Evolutionary conservation across 2,888 invertebrate species (phyloP).

Genomic region (Tachina grossa): DNA sequence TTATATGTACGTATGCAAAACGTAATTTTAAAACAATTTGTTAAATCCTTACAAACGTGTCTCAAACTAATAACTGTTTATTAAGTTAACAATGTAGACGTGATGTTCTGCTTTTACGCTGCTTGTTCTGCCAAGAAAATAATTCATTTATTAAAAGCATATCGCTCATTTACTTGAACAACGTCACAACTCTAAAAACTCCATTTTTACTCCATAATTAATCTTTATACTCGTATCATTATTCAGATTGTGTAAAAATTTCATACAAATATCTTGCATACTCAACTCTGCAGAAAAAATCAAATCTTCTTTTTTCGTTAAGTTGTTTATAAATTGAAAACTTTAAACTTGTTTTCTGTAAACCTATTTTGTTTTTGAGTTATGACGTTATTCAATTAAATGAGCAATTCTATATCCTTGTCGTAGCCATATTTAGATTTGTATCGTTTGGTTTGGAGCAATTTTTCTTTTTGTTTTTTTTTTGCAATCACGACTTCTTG

Average conservation of each 20-base stretch:
- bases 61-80: constrained; percentile 46
- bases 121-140: not conserved
- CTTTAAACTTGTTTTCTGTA: no score
- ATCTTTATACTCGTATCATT: no score
- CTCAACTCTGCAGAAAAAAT: no score
- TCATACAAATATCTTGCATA: no score
- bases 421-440: constrained; percentile 12
- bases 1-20: not conserved
- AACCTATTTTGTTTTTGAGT: no score
- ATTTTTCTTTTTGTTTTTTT: not conserved
- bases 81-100: constrained; percentile 33
- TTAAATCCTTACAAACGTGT: constrained; percentile 30
- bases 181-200: no score
- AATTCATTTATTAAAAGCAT: not conserved
- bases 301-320: no score
- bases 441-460: not conserved
- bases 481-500: constrained; percentile 11
- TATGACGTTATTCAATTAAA: no score
- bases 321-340: no score
- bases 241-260: no score
- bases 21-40: constrained; percentile 7
- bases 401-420: not conserved
- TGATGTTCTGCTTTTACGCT: constrained; percentile 21
- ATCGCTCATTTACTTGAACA: not conserved
- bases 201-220: no score